Evolutionary conservation across 2,113 vertebrate genomes (phyloP), one percentile per base, ranked within the genome.

Genomic region (pig (Sus scrofa)): DNA sequence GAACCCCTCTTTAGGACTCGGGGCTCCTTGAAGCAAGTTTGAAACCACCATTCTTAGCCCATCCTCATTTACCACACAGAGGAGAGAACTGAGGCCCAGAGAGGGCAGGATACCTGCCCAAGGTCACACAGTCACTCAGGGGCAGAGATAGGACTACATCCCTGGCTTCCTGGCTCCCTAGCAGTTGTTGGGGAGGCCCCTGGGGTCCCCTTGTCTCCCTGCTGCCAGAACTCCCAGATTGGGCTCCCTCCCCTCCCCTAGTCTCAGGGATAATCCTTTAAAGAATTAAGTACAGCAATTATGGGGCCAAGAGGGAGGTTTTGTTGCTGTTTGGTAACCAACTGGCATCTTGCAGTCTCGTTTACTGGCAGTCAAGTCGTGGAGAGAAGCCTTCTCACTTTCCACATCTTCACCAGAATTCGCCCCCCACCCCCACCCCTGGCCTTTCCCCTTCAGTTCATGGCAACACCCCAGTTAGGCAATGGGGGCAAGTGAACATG

Each of bases 251-350:
- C 54, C 44, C 27, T 50, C 58, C 71, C 87, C 94, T 86, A 92
- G 73, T 88, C 96, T 97, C 87, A 82, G 93, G n/a, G 92, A 87
- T 98, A 98, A 99, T 98, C 98, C 98, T 96, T 98, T 98, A 98
- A 99, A 98, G 98, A 98, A 98, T 98, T 98, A 98, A 98, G 97
- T 98, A 90, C 91, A 92, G 96, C 78, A 98, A 98, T 98, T 98
- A 98, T 89, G 70, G 86, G 54, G 89, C 92, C 97, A 97, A 73
- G 50, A 54, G 32, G 39, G 65, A 90, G 81, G 63, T 67, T 86
- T 71, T 86, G 56, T 63, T 93, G 52, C 96, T 92, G 95, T 96
- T 81, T 62, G 87, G 96, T 75, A 98, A 96, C 96, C 24, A 87
- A 96, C 96, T 1, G 0, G 0, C 97, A 94, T 88, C 96, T 97